Percentiles rank a stretch among this genome's conserved stretches.
Conservation (phyloP, 1,140 invertebrate species). For the Sitodiplosis mosellana region DNA sequence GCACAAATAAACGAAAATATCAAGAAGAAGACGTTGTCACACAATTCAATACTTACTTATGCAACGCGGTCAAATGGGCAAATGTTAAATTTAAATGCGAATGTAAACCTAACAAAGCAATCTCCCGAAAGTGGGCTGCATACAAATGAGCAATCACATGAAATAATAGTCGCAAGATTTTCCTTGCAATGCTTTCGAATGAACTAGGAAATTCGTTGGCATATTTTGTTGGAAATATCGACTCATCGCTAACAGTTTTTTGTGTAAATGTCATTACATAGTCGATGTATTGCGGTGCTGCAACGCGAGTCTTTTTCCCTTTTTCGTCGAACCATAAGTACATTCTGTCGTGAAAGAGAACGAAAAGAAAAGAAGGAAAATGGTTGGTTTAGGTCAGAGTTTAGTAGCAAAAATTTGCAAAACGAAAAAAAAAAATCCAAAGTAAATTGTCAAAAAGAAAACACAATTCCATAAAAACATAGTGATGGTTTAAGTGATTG, state of each 20-base stretch:
- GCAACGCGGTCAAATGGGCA: slow-evolving; percentile 80
- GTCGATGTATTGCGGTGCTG: slow-evolving; percentile 95
- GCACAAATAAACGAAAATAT: not conserved
- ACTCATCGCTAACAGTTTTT: slow-evolving; percentile 91
- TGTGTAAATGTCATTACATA: slow-evolving; percentile 97
- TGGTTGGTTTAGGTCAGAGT: not conserved
- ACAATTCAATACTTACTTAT: slow-evolving; percentile 26
- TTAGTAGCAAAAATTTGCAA: not conserved
- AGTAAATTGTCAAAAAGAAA: not conserved
- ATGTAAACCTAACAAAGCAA: slow-evolving; percentile 79
- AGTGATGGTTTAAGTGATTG: slow-evolving; percentile 2
- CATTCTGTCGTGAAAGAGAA: slow-evolving; percentile 40
- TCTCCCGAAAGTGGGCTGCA: slow-evolving; percentile 91
- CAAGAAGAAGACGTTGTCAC: not conserved
- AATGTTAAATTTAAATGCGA: slow-evolving; percentile 91
- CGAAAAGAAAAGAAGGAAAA: not conserved
- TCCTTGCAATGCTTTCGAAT: slow-evolving; percentile 88
- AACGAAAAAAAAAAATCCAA: not conserved
- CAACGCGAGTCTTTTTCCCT: slow-evolving; percentile 90
- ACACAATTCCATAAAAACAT: not conserved
- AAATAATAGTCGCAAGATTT: slow-evolving; percentile 89
- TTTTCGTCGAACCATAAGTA: slow-evolving; percentile 98
- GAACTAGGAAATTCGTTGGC: slow-evolving; percentile 87
- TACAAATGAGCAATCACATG: slow-evolving; percentile 96
- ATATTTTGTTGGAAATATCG: slow-evolving; percentile 95